Percentiles rank a stretch among this genome's conserved stretches.
Conservation (phyloP, 2,888 invertebrate genomes). For the Volucella inanis region DNA sequence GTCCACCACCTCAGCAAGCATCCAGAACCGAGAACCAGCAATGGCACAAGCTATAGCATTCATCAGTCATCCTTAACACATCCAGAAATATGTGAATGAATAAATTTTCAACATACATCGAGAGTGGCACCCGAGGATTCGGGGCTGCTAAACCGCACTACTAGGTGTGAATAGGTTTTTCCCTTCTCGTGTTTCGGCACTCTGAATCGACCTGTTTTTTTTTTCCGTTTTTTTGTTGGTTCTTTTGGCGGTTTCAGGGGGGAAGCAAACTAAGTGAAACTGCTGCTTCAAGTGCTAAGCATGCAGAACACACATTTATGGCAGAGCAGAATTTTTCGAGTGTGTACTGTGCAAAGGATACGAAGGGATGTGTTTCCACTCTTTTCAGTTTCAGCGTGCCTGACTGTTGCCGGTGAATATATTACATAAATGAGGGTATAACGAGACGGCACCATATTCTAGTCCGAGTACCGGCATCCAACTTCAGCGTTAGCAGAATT, state of each 20-base stretch:
- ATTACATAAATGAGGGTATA: slow-evolving; percentile 60
- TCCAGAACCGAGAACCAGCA: not conserved
- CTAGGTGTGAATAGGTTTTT: slow-evolving; percentile 47
- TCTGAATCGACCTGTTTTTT: slow-evolving; percentile 7
- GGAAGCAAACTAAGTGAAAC: slow-evolving; percentile 36
- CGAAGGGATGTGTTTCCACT: slow-evolving; percentile 37
- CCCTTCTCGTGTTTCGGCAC: not conserved
- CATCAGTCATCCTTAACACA: slow-evolving; percentile 62
- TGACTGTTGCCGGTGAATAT: slow-evolving; percentile 26
- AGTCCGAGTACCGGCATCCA: slow-evolving; percentile 28
- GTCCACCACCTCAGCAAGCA: slow-evolving; percentile 49
- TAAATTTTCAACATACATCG: slow-evolving; percentile 51
- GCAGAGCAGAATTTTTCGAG: slow-evolving; percentile 6
- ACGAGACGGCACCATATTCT: slow-evolving; percentile 37
- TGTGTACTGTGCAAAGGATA: slow-evolving; percentile 23
- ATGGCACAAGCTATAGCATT: slow-evolving; percentile 35
- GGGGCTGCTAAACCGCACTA: slow-evolving; percentile 31
- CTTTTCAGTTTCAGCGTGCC: no score
- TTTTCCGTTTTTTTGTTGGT: not conserved
- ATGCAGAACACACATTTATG: slow-evolving; percentile 45
- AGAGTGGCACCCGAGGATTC: not conserved
- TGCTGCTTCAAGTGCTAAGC: slow-evolving; percentile 25
- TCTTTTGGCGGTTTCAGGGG: not conserved
- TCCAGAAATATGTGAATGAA: slow-evolving; percentile 68
- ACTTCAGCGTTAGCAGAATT: slow-evolving; percentile 10